These are phyloP conservation scores for Deroplatys truncata DNA, from an alignment of 2,888 invertebrate genomes.

Conservation along the genomic window DNA sequence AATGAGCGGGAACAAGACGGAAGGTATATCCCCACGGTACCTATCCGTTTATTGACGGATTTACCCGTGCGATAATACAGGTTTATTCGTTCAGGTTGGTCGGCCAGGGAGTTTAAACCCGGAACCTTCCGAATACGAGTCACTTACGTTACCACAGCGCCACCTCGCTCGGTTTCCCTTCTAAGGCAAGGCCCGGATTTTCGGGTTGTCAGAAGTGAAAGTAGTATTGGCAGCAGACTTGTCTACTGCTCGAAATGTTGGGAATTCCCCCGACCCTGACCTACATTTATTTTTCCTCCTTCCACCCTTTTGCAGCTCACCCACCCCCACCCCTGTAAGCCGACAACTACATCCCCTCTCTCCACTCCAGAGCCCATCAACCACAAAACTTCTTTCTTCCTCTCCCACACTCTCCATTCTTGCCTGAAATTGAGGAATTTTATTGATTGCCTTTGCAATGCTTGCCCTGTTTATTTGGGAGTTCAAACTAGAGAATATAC, in stretches of 20 bases:
- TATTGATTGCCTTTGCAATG: constrained; percentile 10
- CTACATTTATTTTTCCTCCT: constrained; percentile 24
- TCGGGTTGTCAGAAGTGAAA: not conserved
- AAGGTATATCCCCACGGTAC: too few relatives aligned
- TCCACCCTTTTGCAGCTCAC: constrained; percentile 5
- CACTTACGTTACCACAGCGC: too few relatives aligned
- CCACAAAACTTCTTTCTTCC: constrained; percentile 1
- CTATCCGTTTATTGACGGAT: too few relatives aligned
- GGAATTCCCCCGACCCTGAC: constrained; percentile 22
- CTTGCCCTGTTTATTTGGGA: too few relatives aligned
- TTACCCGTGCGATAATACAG: too few relatives aligned
- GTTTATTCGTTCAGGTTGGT: too few relatives aligned
- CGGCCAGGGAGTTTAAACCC: too few relatives aligned
- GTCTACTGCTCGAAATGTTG: constrained; percentile 8
- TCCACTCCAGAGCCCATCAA: not conserved
- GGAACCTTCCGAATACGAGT: too few relatives aligned
- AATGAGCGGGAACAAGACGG: too few relatives aligned
- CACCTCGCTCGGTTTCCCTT: too few relatives aligned
- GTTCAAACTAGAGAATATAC: too few relatives aligned
- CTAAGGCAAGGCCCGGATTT: too few relatives aligned
- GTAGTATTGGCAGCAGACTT: constrained; percentile 18
- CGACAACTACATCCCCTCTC: not conserved
- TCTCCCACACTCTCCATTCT: constrained; percentile 16
- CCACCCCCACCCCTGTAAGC: not conserved
- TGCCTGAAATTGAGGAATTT: constrained; percentile 25